Percentiles rank a stretch among this genome's conserved stretches.
These are phyloP conservation scores for Amphiura filiformis DNA, from an alignment of 35 echinoderm and acorn worm genomes.

Conservation along the genomic window DNA sequence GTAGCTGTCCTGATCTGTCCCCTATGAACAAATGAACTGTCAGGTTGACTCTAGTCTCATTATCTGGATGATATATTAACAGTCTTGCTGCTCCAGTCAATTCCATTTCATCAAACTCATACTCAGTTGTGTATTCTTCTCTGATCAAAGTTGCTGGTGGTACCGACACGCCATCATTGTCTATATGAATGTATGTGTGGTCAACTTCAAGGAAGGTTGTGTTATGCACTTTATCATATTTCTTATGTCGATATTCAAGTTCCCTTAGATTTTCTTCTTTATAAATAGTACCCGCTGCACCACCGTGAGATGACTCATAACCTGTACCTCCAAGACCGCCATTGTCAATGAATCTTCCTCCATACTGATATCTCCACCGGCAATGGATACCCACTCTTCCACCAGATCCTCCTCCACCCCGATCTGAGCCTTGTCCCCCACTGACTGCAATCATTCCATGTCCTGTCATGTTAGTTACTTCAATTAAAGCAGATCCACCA, in stretches of 20 bases:
- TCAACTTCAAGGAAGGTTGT: conserved; percentile 78
- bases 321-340: conserved; percentile 60
- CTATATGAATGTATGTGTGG: conserved; percentile 75
- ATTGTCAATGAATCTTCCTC: conserved; percentile 75
- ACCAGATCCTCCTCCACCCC: conserved; percentile 84
- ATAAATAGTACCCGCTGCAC: conserved; percentile 82
- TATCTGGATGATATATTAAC: conserved; percentile 77
- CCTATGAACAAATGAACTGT: conserved; percentile 81
- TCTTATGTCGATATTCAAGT: conserved; percentile 73
- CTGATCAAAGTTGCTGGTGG: conserved; percentile 81
- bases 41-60: conserved; percentile 75
- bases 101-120: conserved; percentile 92
- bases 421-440: conserved; percentile 63
- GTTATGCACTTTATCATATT: conserved; percentile 78
- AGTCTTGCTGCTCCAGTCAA: conserved; percentile 72
- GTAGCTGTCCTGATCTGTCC: conserved; percentile 76
- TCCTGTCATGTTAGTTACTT: conserved; percentile 79
- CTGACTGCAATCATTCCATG: conserved; percentile 77
- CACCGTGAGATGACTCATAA: conserved; percentile 62
- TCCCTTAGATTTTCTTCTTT: conserved; percentile 81
- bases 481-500: conserved; percentile 66
- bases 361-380: conserved; percentile 82
- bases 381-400: conserved; percentile 79
- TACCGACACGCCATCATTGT: conserved; percentile 71
- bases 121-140: conserved; percentile 55